phyloP scores from a whole-genome alignment of 2,888 invertebrate species.

The Mythimna loreyi region DNA sequence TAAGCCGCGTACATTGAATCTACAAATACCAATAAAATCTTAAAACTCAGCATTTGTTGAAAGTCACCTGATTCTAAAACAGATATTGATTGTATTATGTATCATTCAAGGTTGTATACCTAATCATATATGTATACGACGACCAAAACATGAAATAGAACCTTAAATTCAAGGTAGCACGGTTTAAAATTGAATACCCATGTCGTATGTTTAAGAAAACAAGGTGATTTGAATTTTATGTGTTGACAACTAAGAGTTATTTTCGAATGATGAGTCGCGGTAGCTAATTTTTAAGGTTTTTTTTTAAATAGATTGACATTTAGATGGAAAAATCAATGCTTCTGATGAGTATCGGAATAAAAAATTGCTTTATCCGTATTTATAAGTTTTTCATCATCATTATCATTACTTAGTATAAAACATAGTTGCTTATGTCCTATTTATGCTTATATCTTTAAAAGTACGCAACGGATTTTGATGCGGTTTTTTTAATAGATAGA shows the following conservation, averaged over 20 bases:
- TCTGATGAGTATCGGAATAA: constrained; percentile 2
- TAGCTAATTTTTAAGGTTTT: neutral
- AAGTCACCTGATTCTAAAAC: constrained; percentile 31
- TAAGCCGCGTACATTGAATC: neutral
- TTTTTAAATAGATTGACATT: constrained; percentile 43
- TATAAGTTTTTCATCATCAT: neutral
- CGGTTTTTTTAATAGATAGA: too few species aligned
- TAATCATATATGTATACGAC: constrained; percentile 17
- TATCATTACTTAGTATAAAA: too few species aligned
- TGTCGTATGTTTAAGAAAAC: neutral
- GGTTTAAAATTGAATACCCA: neutral
- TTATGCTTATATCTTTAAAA: too few species aligned
- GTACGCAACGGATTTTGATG: too few species aligned
- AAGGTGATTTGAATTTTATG: constrained; percentile 6
- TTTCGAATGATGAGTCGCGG: constrained; percentile 14
- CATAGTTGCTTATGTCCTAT: too few species aligned
- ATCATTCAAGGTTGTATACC: constrained; percentile 30
- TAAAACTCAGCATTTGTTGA: constrained; percentile 4
- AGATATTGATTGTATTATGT: constrained; percentile 28
- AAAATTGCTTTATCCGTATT: constrained; percentile 2
- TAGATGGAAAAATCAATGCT: constrained; percentile 5
- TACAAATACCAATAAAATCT: neutral
- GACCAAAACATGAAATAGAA: neutral
- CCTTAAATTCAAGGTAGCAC: neutral
- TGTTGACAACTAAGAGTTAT: neutral